Base-by-base conservation (phyloP, 2,113 vertebrate genomes). In the Archocentrus centrarchus region DNA sequence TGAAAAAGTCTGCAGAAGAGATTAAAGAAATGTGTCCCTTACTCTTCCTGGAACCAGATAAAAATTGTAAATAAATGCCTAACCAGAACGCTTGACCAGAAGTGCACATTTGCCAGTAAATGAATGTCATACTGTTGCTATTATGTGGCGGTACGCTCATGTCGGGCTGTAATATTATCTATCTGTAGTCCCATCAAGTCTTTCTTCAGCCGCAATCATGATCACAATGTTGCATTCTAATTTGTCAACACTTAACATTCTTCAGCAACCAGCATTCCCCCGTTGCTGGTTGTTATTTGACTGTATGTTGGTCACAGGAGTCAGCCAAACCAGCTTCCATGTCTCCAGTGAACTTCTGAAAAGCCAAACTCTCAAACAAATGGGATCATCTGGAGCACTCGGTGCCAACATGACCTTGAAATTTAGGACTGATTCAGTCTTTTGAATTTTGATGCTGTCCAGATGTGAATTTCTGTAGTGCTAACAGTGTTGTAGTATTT, bases 381-480 rank as follows among this genome's bases (percentile, higher is more conserved):
- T 87, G 82, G 85, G 89, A 93, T 93, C 85, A 88, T 81, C 78
- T 81, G 24, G 41, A 85, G 53, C 75, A 73, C 61, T 85, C 81
- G 73, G 79, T 82, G 90, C 91, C 92, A 93, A 79, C 77, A 76
- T 68, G 82, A 91, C 85, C 81, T 84, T 83, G 77, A 90, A 92
- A 91, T 93, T 83, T 94, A 80, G 68, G 27, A 82, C 77, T 87
- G 79, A 84, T 87, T 90, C 78, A 91, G 81, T 82, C 70, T 86
- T 73, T 92, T 86, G 81, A 76, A 82, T 88, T 89, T 79, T 88
- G 68, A 91, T 92, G 79, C 73, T 89, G 41, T 82, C 82, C 93
- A 95, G 92, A 94, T 96, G 94, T 86, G 85, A 87, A 84, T 92
- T 58, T 81, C 90, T 89, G 87, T 59, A 79, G 76, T 86, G 77